A percentile compares a stretch with the other conserved stretches of the same genome.
Evolutionary conservation across 2,888 invertebrate species (phyloP).

Genomic region (Scaptomyza polygonia): DNA sequence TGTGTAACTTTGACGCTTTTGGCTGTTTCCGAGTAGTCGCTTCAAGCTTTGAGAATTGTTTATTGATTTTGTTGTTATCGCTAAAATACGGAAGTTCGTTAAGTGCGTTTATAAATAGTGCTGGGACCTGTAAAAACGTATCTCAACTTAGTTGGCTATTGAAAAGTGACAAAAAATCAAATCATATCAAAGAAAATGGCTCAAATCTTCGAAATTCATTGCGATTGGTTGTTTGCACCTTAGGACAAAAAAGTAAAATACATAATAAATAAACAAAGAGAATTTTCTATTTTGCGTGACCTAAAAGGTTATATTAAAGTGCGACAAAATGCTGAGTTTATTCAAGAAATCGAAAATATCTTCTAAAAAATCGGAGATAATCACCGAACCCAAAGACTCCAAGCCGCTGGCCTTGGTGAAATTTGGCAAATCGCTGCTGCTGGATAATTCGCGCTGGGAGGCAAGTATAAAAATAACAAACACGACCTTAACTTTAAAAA

Average conservation of each 20-base stretch:
- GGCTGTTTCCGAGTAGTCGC: slow-evolving; percentile 38
- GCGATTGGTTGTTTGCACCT: background rate
- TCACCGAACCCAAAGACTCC: slow-evolving; percentile 75
- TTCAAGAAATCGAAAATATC: slow-evolving; percentile 76
- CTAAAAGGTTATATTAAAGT: slow-evolving; percentile 4
- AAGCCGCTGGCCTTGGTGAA: slow-evolving; percentile 74
- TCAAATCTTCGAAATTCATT: slow-evolving; percentile 9
- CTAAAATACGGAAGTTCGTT: slow-evolving; percentile 35
- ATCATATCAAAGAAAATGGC: background rate
- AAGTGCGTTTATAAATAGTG: slow-evolving; percentile 27
- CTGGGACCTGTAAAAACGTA: slow-evolving; percentile 46
- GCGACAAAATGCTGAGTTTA: slow-evolving; percentile 74
- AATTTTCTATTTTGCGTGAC: background rate
- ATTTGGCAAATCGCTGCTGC: slow-evolving; percentile 82
- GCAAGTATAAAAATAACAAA: slow-evolving; percentile 77
- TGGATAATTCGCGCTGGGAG: slow-evolving; percentile 83
- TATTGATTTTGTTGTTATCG: slow-evolving; percentile 6
- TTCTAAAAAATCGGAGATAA: slow-evolving; percentile 80
- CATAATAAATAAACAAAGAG: slow-evolving; percentile 1
- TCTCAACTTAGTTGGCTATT: slow-evolving; percentile 28
- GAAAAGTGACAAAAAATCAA: background rate
- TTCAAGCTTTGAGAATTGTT: slow-evolving; percentile 7
- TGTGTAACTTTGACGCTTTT: slow-evolving; percentile 60
- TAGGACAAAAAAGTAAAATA: background rate
- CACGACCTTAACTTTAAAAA: slow-evolving; percentile 14